phyloP scores from a whole-genome alignment of 2,797 vertebrate genomes.

The Crax fasciolata region DNA sequence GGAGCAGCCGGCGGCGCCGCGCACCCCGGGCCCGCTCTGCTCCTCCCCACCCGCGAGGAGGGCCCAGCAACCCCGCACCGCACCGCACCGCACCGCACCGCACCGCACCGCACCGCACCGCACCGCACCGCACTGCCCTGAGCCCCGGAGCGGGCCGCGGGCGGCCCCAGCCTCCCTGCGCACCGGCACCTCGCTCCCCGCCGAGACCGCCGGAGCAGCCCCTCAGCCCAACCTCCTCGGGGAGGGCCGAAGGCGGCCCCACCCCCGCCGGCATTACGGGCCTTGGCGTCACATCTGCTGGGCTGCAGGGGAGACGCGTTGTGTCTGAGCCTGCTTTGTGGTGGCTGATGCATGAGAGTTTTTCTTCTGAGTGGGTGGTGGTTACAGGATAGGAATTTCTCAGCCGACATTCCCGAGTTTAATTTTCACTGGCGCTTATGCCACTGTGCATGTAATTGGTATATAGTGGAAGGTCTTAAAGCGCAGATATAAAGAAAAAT shows the following conservation, averaged over 20 bases:
- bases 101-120: too few relatives aligned
- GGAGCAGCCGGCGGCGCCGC: not conserved
- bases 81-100: too few relatives aligned
- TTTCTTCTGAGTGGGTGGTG: not conserved
- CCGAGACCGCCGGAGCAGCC: too few relatives aligned
- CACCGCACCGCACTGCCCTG: too few relatives aligned
- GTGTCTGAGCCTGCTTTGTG: too few relatives aligned
- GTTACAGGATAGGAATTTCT: too few relatives aligned
- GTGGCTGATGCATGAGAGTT: too few relatives aligned
- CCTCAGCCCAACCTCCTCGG: not conserved
- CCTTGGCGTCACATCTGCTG: too few relatives aligned
- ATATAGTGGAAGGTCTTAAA: not conserved
- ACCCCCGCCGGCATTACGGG: too few relatives aligned
- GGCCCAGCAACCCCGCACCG: rapidly evolving
- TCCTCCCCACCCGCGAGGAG: rapidly evolving
- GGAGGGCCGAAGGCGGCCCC: not conserved
- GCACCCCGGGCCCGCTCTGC: not conserved
- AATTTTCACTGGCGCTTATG: rapidly evolving
- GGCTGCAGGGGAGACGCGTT: too few relatives aligned
- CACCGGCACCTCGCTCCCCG: too few relatives aligned
- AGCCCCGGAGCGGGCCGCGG: rapidly evolving
- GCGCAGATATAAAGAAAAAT: not conserved
- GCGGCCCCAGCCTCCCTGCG: not conserved
- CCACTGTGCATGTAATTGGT: rapidly evolving
- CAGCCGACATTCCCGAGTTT: rapidly evolving